Conservation (phyloP, 2,888 invertebrate species). For the Callyntrura guangdongensis region DNA sequence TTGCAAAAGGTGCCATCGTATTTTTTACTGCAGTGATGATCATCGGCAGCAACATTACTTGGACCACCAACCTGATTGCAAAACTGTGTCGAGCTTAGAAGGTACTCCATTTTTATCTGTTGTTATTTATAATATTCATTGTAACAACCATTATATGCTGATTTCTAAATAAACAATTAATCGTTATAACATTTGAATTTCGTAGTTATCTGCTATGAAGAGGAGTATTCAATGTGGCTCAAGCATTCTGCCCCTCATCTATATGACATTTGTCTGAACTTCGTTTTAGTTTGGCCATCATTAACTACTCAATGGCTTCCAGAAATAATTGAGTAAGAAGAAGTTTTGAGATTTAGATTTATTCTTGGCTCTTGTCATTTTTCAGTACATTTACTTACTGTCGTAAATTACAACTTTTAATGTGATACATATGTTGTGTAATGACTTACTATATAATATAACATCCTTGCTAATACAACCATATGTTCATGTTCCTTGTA, state of each 20-base stretch:
- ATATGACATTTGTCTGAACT: slow-evolving; percentile 71
- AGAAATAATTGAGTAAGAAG: slow-evolving; percentile 55
- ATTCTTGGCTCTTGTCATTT: too few species aligned
- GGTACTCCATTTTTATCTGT: slow-evolving; percentile 27
- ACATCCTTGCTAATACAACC: too few species aligned
- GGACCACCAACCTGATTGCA: slow-evolving; percentile 65
- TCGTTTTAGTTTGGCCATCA: slow-evolving; percentile 75
- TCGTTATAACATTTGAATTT: neutral
- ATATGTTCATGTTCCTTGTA: too few species aligned
- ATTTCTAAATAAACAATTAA: neutral
- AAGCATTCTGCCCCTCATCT: slow-evolving; percentile 65
- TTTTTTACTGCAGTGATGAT: slow-evolving; percentile 68
- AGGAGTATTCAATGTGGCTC: slow-evolving; percentile 69
- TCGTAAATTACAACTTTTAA: too few species aligned
- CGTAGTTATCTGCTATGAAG: slow-evolving; percentile 50
- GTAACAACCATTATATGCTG: neutral
- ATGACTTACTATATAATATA: too few species aligned
- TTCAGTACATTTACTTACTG: too few species aligned
- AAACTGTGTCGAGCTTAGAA: slow-evolving; percentile 71
- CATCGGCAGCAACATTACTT: slow-evolving; percentile 58
- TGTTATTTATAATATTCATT: too few species aligned
- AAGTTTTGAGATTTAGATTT: neutral
- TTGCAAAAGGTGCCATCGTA: slow-evolving; percentile 68
- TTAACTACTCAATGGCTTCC: slow-evolving; percentile 75
- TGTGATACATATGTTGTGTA: too few species aligned